Percentiles rank a stretch among this genome's conserved stretches.
phyloP scores from a whole-genome alignment of 2,888 invertebrate species.

The Alcis repandata region DNA sequence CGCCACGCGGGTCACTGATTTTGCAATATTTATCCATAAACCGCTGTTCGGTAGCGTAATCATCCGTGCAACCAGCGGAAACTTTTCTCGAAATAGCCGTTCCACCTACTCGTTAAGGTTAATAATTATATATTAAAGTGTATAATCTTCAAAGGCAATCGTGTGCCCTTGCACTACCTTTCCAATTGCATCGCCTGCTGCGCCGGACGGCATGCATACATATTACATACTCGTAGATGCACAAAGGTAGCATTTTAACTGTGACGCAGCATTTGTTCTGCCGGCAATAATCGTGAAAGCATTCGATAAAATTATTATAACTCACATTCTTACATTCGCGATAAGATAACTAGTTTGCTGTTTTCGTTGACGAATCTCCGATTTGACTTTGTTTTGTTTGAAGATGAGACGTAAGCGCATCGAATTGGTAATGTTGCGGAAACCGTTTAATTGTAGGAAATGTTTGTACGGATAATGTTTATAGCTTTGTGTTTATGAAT shows the following conservation, averaged over 20 bases:
- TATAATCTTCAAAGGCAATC: constrained; percentile 46
- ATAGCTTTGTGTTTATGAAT: neutral
- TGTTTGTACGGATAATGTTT: constrained; percentile 8
- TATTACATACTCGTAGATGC: neutral
- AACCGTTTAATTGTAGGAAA: constrained; percentile 32
- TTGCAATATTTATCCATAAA: constrained; percentile 68
- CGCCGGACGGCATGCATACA: constrained; percentile 1
- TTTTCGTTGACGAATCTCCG: constrained; percentile 43
- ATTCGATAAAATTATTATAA: constrained; percentile 52
- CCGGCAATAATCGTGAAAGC: constrained; percentile 50
- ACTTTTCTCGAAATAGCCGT: constrained; percentile 62
- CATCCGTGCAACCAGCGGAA: constrained; percentile 67
- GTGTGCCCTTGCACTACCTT: constrained; percentile 52
- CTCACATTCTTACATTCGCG: constrained; percentile 55
- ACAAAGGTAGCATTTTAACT: constrained; percentile 44
- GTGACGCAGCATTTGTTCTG: constrained; percentile 47
- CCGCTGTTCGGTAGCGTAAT: constrained; percentile 62
- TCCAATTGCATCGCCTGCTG: constrained; percentile 47
- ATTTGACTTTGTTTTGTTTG: constrained; percentile 35
- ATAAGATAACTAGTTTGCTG: constrained; percentile 47
- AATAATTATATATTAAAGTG: constrained; percentile 51
- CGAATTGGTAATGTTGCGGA: constrained; percentile 36
- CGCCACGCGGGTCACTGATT: constrained; percentile 55
- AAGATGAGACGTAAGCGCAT: constrained; percentile 42
- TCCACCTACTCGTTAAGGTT: constrained; percentile 51